A percentile compares a stretch with the other conserved stretches of the same genome.
Evolutionary conservation across 2,888 invertebrate genomes (phyloP).

Genomic region (Ectemnius continuus): DNA sequence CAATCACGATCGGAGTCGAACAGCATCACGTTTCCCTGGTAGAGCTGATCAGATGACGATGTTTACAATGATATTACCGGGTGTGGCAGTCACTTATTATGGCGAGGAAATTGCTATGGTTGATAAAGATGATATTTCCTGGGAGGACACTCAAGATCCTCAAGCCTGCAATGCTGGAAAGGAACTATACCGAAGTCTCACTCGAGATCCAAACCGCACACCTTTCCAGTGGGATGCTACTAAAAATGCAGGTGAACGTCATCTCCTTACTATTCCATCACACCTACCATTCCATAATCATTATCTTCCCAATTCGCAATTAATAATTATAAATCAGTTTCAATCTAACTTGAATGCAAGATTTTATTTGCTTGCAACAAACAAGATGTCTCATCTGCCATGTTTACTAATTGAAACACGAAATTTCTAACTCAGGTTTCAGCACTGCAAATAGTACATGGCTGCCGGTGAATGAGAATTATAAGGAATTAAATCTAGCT

Average conservation of each 20-base stretch:
- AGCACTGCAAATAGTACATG: constrained; percentile 80
- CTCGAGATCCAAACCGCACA: constrained; percentile 88
- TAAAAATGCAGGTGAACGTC: constrained; percentile 80
- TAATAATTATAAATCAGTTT: too few relatives aligned
- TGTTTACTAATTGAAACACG: not conserved
- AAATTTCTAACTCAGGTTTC: constrained; percentile 53
- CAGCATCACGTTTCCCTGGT: constrained; percentile 84
- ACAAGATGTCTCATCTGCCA: not conserved
- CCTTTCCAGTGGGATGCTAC: constrained; percentile 89
- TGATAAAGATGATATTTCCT: constrained; percentile 80
- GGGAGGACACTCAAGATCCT: constrained; percentile 80
- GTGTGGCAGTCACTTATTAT: constrained; percentile 92
- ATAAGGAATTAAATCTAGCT: constrained; percentile 81
- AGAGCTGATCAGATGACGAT: constrained; percentile 91
- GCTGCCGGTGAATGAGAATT: constrained; percentile 85
- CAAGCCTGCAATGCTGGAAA: constrained; percentile 81
- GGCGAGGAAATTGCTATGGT: constrained; percentile 90
- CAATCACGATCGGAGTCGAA: constrained; percentile 87
- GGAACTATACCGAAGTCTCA: constrained; percentile 80
- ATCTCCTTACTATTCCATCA: too few relatives aligned
- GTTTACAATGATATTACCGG: constrained; percentile 89
- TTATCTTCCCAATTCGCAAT: too few relatives aligned
- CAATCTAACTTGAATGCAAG: too few relatives aligned
- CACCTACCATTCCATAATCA: not conserved
- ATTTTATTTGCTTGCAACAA: too few relatives aligned